These are phyloP conservation scores for Microcebus murinus DNA, from an alignment of 2,113 vertebrate species.

Conservation along the genomic window DNA sequence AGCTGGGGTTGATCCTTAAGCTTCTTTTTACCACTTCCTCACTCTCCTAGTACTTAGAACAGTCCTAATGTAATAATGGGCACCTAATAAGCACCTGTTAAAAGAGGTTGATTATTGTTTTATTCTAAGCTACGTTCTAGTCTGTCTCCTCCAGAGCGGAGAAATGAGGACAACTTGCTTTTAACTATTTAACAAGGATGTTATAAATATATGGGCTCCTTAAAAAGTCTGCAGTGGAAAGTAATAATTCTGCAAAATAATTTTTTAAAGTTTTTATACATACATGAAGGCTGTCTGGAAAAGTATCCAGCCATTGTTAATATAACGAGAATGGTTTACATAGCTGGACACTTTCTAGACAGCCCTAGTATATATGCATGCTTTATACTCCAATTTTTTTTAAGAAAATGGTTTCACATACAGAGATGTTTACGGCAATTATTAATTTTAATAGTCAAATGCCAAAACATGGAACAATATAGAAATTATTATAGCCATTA, in stretches of 20 bases:
- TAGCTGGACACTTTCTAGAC: too few relatives aligned
- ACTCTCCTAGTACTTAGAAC: background rate
- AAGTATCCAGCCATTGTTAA: too few relatives aligned
- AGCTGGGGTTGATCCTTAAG: background rate
- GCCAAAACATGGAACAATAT: background rate
- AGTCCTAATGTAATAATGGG: background rate
- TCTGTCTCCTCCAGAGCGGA: background rate
- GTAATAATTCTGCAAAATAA: background rate
- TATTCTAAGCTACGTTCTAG: slow-evolving; percentile 6
- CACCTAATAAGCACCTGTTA: background rate
- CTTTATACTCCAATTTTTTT: background rate
- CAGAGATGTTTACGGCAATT: slow-evolving; percentile 35
- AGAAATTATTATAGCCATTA: slow-evolving; percentile 30
- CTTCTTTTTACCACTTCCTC: background rate
- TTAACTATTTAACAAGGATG: background rate
- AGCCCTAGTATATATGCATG: background rate
- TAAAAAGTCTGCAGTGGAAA: background rate
- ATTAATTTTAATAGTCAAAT: slow-evolving; percentile 12
- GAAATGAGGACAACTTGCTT: background rate
- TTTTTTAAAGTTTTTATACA: slow-evolving; percentile 2
- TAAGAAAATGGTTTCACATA: slow-evolving; percentile 55
- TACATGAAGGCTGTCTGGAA: background rate
- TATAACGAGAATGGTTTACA: too few relatives aligned
- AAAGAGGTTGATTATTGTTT: background rate
- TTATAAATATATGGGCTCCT: background rate